These are phyloP conservation scores for Dyspetes luteomarginatus DNA, from an alignment of 2,888 invertebrate genomes.

Conservation along the genomic window DNA sequence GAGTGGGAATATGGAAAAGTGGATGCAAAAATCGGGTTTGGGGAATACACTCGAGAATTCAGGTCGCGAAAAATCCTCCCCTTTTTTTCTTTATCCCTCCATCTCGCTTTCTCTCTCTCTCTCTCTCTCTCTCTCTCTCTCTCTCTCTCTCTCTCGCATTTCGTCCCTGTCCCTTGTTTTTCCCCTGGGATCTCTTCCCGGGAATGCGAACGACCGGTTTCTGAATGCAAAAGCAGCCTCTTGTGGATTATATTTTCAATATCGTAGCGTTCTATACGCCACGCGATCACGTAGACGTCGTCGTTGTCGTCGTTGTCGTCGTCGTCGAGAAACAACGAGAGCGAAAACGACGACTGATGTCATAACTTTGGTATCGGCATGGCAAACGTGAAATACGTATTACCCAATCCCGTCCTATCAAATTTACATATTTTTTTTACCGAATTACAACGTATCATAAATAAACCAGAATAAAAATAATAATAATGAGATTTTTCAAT, in stretches of 20 bases:
- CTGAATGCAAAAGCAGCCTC: slow-evolving; percentile 58
- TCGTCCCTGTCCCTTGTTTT: slow-evolving; percentile 8
- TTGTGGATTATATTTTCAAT: slow-evolving; percentile 65
- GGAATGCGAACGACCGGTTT: slow-evolving; percentile 48
- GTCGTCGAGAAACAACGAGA: slow-evolving; percentile 9
- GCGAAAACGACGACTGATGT: slow-evolving; percentile 27
- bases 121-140: background rate
- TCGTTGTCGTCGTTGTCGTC: slow-evolving; percentile 45
- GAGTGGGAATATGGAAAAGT: background rate
- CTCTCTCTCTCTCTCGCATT: background rate
- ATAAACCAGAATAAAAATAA: too few relatives aligned
- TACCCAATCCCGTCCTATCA: background rate
- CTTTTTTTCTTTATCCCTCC: background rate
- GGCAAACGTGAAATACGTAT: slow-evolving; percentile 41
- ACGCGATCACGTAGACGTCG: slow-evolving; percentile 47
- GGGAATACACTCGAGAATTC: slow-evolving; percentile 41
- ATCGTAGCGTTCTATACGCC: slow-evolving; percentile 34
- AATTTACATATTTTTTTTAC: background rate
- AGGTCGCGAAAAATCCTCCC: slow-evolving; percentile 18
- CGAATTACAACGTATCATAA: background rate
- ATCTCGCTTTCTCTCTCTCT: background rate
- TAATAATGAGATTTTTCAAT: too few relatives aligned
- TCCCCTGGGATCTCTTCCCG: too few relatives aligned
- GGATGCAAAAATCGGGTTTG: slow-evolving; percentile 36
- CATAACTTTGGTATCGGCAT: slow-evolving; percentile 47